Evolutionary conservation across 1,140 invertebrate species (phyloP), one percentile per base, ranked within the genome.

Genomic region (Drosophila orena): DNA sequence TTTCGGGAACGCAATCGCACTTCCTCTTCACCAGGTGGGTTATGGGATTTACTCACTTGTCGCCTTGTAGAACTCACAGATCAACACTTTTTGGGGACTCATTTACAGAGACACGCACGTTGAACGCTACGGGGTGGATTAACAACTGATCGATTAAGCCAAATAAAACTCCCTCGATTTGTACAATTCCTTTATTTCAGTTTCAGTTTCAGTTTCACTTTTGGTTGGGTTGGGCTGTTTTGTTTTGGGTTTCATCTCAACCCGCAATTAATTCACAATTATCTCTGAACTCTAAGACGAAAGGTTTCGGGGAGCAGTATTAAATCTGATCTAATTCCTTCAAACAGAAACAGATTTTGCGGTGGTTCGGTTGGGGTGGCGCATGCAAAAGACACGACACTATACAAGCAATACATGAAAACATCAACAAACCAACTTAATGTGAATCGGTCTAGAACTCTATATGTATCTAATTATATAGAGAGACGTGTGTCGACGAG

Each of bases 151-250:
- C 49, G 30, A 20, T 52, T 52, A 43, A 24, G 40, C 40, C 62
- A 70, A 70, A 70, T 70, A 70, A 70, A 57, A 70, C 68, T 70
- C 64, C 43, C 68, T 70, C 68, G 52, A 57, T 70, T 70, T 49
- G 52, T 70, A 70, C 64, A 70, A 70, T 70, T 38, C 24, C 50
- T 70, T 70, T 70, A 57, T 70, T 68, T 49, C 60, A 64, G 62
- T 12, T 47, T 66, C 34, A 42, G 49, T 70, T 68, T 49, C 60
- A 64, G 62, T 12, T 47, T 66, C 34, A 42, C 12, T 20, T 60
- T 44, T 5, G 52, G 34, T 54, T 54, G 20, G 43, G 12, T 42
- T n/a, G n/a, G n/a, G n/a, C n/a, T n/a, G n/a, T n/a, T 43, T 42
- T 17, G 4, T 12, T 12, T 38, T 24, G 2, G 14, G 14, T 40